Base-by-base conservation (phyloP, 1,140 invertebrate species). In the Lycorma delicatula region DNA sequence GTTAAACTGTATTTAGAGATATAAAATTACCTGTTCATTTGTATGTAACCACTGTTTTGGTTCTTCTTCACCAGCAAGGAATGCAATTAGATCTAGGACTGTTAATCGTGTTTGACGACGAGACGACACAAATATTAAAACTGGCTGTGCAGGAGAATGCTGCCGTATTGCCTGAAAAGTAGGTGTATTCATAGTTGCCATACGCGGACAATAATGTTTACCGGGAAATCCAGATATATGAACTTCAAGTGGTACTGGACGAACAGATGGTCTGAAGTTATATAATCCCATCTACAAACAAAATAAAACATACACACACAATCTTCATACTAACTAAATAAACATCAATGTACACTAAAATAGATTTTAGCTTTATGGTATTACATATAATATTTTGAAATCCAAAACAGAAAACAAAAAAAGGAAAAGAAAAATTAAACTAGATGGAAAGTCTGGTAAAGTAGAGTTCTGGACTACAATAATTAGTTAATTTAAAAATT, bases 121-220 rank as follows among this genome's bases (percentile, higher is more conserved):
- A n/a, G 94, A 98, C 1, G 97, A 97, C 0, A 99, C 97, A 74
- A 99, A 99, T 5, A 99, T 83, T 22, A 99, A 77, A 0, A 89
- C 82, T 0, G 97, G 97, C 67, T 97, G 85, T 6, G 75, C 72
- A 0, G 93, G 92, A 0, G 95, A 96, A 73, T 98, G 91, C 54
- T 91, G 86, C 51, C 86, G 81, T 60, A 99, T 97, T 1, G 93
- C 92, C 76, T 95, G 89, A 74, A 92, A 99, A 2, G 91, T 89
- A n/a, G 97, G 96, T 68, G 95, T 91, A 74, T 99, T 99, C 97
- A 99, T 99, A 0, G 94, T 92, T 31, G 95, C 91, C 97, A 99
- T 99, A 57, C 97, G 81, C 0, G 97, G 97, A 71, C 97, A 99
- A 74, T 99, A 99, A 72, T 99, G 93, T 66, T 97, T 94, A 0